phyloP scores from a whole-genome alignment of 2,797 vertebrate species.

The Falco columbarius region DNA sequence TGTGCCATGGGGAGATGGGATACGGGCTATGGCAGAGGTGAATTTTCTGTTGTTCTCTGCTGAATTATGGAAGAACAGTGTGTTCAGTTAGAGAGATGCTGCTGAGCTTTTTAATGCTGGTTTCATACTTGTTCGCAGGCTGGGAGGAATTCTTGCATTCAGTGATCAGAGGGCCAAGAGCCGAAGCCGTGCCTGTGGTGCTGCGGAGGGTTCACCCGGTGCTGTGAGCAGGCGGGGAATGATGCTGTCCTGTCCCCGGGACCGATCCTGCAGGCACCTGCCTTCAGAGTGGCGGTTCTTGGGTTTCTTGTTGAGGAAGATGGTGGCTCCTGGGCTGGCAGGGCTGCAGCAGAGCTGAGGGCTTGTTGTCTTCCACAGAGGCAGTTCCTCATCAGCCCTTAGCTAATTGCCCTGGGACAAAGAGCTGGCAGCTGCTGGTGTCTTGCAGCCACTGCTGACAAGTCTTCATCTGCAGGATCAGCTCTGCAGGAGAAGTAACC shows the following conservation, averaged over 20 bases:
- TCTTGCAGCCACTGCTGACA: background rate
- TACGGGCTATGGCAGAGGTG: background rate
- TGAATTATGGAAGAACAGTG: background rate
- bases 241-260: background rate
- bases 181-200: background rate
- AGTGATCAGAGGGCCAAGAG: background rate
- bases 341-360: background rate
- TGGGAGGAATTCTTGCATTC: background rate
- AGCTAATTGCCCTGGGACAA: background rate
- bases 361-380: background rate
- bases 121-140: background rate
- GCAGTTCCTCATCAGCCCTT: background rate
- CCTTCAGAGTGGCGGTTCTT: background rate
- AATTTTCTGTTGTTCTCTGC: background rate
- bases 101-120: background rate
- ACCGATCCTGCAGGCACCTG: rapidly evolving
- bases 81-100: background rate
- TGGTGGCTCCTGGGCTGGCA: background rate
- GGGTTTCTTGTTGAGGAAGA: background rate
- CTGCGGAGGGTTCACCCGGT: background rate
- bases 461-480: background rate
- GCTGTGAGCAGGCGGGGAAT: background rate
- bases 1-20: background rate
- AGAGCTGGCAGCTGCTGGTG: background rate
- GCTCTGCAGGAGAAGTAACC: background rate